Evolutionary conservation across 1,140 invertebrate genomes (phyloP).

Genomic region (Macrocentrus cingulum): DNA sequence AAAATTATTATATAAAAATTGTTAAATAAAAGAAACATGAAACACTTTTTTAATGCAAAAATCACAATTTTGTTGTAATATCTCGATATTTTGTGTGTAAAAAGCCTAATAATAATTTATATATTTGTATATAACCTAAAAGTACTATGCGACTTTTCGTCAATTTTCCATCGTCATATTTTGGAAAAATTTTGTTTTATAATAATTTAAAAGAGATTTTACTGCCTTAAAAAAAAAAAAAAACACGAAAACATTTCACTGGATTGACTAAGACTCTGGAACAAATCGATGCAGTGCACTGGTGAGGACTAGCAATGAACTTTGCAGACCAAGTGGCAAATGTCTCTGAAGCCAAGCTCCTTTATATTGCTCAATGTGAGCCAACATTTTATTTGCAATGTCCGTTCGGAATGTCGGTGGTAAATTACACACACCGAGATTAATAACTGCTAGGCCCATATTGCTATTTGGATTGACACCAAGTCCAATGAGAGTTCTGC

Average conservation of each 20-base stretch:
- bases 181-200: too few relatives aligned
- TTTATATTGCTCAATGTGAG: conserved; percentile 64
- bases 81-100: too few relatives aligned
- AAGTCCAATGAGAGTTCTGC: conserved; percentile 61
- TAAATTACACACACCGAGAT: conserved; percentile 66
- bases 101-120: too few relatives aligned
- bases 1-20: too few relatives aligned
- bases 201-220: too few relatives aligned
- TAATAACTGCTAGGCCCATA: conserved; percentile 66
- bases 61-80: too few relatives aligned
- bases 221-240: conserved; percentile 5
- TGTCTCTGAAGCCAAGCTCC: conserved; percentile 63
- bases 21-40: too few relatives aligned
- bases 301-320: conserved; percentile 60
- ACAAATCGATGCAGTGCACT: conserved; percentile 61
- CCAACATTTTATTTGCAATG: conserved; percentile 68
- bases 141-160: too few relatives aligned
- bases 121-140: too few relatives aligned
- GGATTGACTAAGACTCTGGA: conserved; percentile 52
- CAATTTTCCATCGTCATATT: too few relatives aligned
- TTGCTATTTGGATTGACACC: conserved; percentile 67
- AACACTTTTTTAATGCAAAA: too few relatives aligned
- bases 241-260: conserved; percentile 10
- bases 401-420: conserved; percentile 67
- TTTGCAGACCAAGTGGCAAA: conserved; percentile 61